Evolutionary conservation across 2,797 vertebrate genomes (phyloP).

Genomic region (Rhynchonycteris naso): DNA sequence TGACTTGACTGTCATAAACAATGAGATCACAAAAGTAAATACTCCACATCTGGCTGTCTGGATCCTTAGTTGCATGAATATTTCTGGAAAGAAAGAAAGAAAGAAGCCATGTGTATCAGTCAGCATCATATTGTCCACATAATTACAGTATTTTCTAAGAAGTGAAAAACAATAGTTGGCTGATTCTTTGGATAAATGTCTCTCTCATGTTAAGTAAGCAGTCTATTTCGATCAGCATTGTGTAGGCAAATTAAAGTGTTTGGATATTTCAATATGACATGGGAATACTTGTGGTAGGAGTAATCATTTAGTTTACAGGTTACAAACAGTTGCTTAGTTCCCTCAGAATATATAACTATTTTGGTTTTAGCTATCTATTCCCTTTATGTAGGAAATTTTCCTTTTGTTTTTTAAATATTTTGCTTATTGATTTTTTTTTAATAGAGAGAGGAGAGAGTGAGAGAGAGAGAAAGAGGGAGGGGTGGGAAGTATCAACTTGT

Average conservation of each 20-base stretch:
- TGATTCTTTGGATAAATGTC: conserved; percentile 45
- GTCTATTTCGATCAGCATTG: background rate
- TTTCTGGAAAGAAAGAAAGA: conserved; percentile 80
- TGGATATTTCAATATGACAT: background rate
- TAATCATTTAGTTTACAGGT: rapidly evolving
- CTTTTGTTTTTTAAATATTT: no score
- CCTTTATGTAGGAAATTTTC: background rate
- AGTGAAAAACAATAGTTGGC: background rate
- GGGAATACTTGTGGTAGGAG: rapidly evolving
- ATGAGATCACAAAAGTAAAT: conserved; percentile 76
- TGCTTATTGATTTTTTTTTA: no score
- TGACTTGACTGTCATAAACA: conserved; percentile 72
- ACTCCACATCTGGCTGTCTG: conserved; percentile 81
- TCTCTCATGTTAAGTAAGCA: background rate
- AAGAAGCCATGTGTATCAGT: conserved; percentile 72
- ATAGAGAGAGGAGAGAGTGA: no score
- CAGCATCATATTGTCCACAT: conserved; percentile 49
- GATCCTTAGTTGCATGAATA: background rate
- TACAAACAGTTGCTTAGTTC: background rate
- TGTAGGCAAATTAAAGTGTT: background rate
- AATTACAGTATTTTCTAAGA: conserved; percentile 60
- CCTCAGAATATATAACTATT: background rate
- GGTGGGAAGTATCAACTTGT: no score
- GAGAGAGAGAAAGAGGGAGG: no score
- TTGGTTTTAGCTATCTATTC: background rate